Evolutionary conservation across 2,888 invertebrate genomes (phyloP).

Genomic region (Thyatira batis): DNA sequence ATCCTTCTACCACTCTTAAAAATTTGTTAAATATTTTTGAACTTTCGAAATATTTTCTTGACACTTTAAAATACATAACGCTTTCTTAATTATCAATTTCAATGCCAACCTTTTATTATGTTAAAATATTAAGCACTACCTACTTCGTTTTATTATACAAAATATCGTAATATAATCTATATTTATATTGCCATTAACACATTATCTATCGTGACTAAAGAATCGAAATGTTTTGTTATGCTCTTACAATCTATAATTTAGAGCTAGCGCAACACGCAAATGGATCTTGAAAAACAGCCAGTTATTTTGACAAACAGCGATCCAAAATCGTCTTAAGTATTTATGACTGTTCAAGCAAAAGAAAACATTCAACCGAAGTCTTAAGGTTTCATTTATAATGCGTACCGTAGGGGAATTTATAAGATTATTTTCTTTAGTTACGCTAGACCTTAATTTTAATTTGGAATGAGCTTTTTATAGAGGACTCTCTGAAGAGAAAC

Average conservation of each 20-base stretch:
- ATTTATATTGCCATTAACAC: conserved; percentile 62
- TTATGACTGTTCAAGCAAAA: conserved; percentile 30
- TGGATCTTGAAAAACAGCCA: conserved; percentile 79
- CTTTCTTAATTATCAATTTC: conserved; percentile 19
- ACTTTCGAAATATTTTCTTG: too few species aligned
- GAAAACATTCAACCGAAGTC: conserved; percentile 19
- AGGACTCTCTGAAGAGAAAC: conserved; percentile 71
- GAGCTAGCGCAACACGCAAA: conserved; percentile 65
- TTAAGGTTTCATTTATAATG: conserved; percentile 44
- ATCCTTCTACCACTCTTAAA: conserved; percentile 9
- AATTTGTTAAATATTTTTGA: too few species aligned
- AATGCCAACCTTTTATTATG: background rate
- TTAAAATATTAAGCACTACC: conserved; percentile 9
- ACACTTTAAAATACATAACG: background rate
- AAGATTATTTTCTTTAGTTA: conserved; percentile 61
- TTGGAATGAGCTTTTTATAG: conserved; percentile 81
- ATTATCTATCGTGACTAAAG: conserved; percentile 64
- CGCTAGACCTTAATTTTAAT: conserved; percentile 81
- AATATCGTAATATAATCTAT: conserved; percentile 30
- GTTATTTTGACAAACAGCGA: conserved; percentile 71
- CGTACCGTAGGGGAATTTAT: conserved; percentile 38
- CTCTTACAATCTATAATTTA: conserved; percentile 71
- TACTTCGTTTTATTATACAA: conserved; percentile 8
- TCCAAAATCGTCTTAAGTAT: conserved; percentile 57
- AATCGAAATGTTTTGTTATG: conserved; percentile 72